phyloP scores from a whole-genome alignment of 2,888 invertebrate species.

The Drosophila dives region DNA sequence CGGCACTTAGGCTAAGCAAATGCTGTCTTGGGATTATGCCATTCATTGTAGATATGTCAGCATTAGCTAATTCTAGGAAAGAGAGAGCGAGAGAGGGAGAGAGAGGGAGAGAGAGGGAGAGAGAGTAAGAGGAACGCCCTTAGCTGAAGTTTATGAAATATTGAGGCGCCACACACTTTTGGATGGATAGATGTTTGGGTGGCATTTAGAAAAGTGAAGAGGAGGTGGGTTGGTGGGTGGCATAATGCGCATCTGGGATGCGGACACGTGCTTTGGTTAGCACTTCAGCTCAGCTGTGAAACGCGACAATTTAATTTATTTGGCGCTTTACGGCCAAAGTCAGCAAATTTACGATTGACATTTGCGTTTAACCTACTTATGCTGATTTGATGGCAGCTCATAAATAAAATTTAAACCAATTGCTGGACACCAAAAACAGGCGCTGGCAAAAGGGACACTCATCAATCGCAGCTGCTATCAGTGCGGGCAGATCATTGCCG shows the following conservation, averaged over 20 bases:
- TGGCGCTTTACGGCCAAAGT: conserved; percentile 71
- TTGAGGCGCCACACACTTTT: conserved; percentile 56
- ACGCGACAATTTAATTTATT: conserved; percentile 79
- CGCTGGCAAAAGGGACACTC: conserved; percentile 16
- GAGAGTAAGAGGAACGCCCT: conserved; percentile 6
- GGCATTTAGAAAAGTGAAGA: neutral
- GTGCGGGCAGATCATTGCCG: conserved; percentile 64
- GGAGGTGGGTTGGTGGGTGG: neutral
- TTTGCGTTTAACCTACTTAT: conserved; percentile 84
- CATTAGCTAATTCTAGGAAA: conserved; percentile 69
- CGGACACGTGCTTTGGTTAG: conserved; percentile 72
- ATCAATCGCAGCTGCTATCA: conserved; percentile 80
- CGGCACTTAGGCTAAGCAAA: conserved; percentile 58
- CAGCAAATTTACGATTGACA: conserved; percentile 82
- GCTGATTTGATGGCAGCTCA: conserved; percentile 83
- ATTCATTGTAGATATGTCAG: conserved; percentile 63
- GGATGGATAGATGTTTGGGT: neutral
- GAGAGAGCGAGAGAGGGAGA: neutral
- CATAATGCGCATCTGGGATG: conserved; percentile 34
- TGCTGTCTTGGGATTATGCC: conserved; percentile 63
- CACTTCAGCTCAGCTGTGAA: conserved; percentile 78
- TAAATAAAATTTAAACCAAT: conserved; percentile 83
- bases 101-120: neutral
- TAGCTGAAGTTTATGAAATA: conserved; percentile 68
- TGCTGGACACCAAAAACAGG: conserved; percentile 55